These are phyloP conservation scores for Morone saxatilis DNA, from an alignment of 2,113 vertebrate species.

Conservation along the genomic window DNA sequence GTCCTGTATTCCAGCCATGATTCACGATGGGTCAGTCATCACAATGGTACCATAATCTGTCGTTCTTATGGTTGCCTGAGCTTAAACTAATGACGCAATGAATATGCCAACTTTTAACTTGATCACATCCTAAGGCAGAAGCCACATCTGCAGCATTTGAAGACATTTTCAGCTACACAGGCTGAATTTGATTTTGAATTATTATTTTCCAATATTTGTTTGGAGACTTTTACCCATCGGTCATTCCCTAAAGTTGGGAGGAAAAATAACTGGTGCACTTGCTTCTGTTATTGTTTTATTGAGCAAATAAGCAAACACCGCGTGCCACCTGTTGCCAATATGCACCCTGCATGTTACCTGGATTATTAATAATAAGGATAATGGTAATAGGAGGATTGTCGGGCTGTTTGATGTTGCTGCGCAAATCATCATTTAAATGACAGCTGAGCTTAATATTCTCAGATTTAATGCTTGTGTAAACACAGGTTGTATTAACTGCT, in stretches of 20 bases:
- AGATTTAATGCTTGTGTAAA: not conserved
- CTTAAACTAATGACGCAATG: not conserved
- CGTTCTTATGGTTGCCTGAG: not conserved
- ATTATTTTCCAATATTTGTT: not conserved
- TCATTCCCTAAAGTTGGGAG: not conserved
- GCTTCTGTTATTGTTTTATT: not conserved
- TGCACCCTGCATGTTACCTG: not conserved
- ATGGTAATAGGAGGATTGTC: not conserved
- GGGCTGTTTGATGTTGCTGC: not conserved
- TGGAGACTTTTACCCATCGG: not conserved
- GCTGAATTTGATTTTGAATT: not conserved
- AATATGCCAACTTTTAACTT: not conserved
- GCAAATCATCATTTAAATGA: conserved; percentile 18
- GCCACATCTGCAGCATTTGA: not conserved
- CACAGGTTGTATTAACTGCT: not conserved
- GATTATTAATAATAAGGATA: not conserved
- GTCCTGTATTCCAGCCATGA: not conserved
- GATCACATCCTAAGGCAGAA: not conserved
- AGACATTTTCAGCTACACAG: not conserved
- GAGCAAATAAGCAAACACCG: not conserved
- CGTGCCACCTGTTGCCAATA: no score
- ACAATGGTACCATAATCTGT: not conserved
- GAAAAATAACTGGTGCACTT: not conserved
- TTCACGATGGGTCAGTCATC: not conserved
- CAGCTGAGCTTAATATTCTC: conserved; percentile 16